Base-by-base conservation (phyloP, 2,888 invertebrate species). In the Athalia cordata region DNA sequence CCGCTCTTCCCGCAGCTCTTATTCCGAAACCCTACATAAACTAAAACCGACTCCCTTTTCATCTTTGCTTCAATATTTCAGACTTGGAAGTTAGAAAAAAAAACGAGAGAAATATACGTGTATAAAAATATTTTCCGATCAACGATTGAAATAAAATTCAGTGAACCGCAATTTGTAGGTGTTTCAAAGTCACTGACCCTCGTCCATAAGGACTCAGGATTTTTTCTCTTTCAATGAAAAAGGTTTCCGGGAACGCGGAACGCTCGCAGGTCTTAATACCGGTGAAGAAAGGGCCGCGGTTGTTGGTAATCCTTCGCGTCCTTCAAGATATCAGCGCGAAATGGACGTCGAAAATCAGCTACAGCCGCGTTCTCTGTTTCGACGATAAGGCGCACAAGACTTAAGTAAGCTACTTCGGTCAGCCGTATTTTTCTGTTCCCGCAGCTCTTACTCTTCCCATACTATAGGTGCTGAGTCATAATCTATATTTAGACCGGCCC, bases 401-500 rank as follows among this genome's bases (percentile, higher is more conserved):
- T 9, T 13, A 68, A 68, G 68, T 68, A 68, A 68, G 68, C 68
- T 68, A 59, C 72, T 72, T 59, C 43, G 55, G 55, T 70, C 57
- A 45, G 55, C 8, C 55, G 55, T 55, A 11, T 13, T 61, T 72
- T 52, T 15, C 9, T 61, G 13, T 75, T 50, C 29, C 72, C 59
- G 0, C 64, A 7, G 8, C 47, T 49, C 47, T 7, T 59, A 45
- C 45, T 72, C 57, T 59, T 47, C 45, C 57, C 64, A n/a, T 65
- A 29, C 64, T 65, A 43, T 9, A 43, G 11, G 49, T 75, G 49
- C 75, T 75, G 75, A 75, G 75, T 75, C 75, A 75, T 47, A 62
- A 62, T 75, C 75, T 75, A 75, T 75, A 75, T 75, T 75, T 75
- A 75, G 64, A 61, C 45, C 47, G 5, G 72, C 57, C 45, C 72